These are phyloP conservation scores for Leptonema lineaticorne DNA, from an alignment of 1,140 invertebrate species.

Conservation along the genomic window DNA sequence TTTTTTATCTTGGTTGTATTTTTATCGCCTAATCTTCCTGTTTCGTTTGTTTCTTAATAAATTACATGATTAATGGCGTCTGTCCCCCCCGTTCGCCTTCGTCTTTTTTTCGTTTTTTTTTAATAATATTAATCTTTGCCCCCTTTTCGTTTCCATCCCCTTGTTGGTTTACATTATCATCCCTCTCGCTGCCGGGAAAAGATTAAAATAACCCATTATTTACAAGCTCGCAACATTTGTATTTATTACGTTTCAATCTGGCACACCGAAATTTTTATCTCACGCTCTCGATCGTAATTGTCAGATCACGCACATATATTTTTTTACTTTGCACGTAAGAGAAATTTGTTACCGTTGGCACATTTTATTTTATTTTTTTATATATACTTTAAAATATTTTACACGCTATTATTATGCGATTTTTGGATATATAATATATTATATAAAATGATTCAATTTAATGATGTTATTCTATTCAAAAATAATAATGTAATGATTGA, in stretches of 20 bases:
- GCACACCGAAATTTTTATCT: background rate
- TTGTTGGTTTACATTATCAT: background rate
- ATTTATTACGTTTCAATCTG: conserved; percentile 17
- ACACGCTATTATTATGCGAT: background rate
- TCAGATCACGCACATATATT: conserved; percentile 12
- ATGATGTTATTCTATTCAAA: too few relatives aligned
- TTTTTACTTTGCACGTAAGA: background rate
- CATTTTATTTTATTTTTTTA: conserved; percentile 5
- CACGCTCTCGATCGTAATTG: conserved; percentile 12
- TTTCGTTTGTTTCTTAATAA: conserved; percentile 19
- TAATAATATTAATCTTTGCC: conserved; percentile 12
- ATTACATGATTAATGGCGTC: conserved; percentile 19
- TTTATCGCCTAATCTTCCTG: conserved; percentile 16
- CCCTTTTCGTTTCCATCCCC: conserved; percentile 5
- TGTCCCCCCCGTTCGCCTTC: background rate
- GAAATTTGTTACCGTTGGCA: conserved; percentile 1
- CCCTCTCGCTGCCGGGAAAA: background rate
- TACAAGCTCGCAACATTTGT: conserved; percentile 17
- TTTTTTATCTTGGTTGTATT: conserved; percentile 13
- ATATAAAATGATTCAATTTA: too few relatives aligned
- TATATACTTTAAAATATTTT: background rate
- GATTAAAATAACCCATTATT: conserved; percentile 17
- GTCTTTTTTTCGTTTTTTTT: background rate
- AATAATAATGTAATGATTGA: too few relatives aligned
- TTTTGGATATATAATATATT: too few relatives aligned